These are phyloP conservation scores for Gambusia yucatana DNA, from an alignment of 2,797 vertebrate genomes.

Conservation along the genomic window DNA sequence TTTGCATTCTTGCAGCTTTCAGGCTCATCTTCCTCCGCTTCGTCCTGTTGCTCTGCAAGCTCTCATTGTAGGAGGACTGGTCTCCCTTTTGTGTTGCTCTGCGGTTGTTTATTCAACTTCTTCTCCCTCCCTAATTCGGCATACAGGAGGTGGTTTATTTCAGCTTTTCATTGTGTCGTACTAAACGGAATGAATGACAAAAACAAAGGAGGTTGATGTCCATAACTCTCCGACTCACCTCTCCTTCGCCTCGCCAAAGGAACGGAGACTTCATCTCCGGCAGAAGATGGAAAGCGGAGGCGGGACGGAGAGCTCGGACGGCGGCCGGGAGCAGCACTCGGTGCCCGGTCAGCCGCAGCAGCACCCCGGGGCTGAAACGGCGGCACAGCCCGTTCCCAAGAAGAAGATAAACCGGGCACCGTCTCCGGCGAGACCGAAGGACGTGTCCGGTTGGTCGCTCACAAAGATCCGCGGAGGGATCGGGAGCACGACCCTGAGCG, in stretches of 20 bases:
- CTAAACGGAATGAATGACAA: constrained; percentile 86
- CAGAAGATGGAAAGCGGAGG: constrained; percentile 84
- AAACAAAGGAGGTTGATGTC: constrained; percentile 87
- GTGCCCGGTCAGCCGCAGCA: constrained; percentile 53
- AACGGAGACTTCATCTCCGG: constrained; percentile 81
- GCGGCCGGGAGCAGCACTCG: constrained; percentile 65
- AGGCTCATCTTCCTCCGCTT: constrained; percentile 24
- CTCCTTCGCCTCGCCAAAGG: constrained; percentile 81
- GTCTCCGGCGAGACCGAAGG: constrained; percentile 93
- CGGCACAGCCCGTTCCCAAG: constrained; percentile 69
- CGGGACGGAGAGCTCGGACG: constrained; percentile 75
- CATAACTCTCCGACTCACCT: constrained; percentile 76
- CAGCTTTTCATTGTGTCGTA: constrained; percentile 45
- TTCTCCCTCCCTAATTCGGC: constrained; percentile 52
- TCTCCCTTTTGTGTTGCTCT: constrained; percentile 66
- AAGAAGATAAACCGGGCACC: constrained; percentile 91
- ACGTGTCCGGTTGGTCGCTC: constrained; percentile 91
- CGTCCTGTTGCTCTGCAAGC: constrained; percentile 33
- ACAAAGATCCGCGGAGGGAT: constrained; percentile 88
- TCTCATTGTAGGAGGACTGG: constrained; percentile 22
- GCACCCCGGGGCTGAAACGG: constrained; percentile 18
- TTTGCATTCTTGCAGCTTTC: not conserved
- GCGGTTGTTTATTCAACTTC: constrained; percentile 66
- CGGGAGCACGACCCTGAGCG: constrained; percentile 74
- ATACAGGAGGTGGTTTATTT: constrained; percentile 55